Conservation (phyloP, 2,888 invertebrate species). For the Teleiodes luculella region DNA sequence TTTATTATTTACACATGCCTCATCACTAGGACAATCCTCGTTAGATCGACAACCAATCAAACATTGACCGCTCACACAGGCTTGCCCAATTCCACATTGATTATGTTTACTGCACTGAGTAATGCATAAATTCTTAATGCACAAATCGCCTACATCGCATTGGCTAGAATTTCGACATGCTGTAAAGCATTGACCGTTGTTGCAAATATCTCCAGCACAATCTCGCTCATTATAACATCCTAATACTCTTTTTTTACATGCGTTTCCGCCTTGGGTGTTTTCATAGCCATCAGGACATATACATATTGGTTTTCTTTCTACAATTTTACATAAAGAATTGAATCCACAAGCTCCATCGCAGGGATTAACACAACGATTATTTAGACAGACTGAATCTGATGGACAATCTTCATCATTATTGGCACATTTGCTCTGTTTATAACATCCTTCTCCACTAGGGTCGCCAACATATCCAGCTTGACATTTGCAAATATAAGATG, state of each 20-base stretch:
- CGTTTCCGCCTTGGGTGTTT: slow-evolving; percentile 76
- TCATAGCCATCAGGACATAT: slow-evolving; percentile 87
- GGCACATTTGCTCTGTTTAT: slow-evolving; percentile 86
- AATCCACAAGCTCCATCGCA: slow-evolving; percentile 90
- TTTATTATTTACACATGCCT: slow-evolving; percentile 90
- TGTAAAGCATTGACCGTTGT: slow-evolving; percentile 89
- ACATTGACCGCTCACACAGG: slow-evolving; percentile 89
- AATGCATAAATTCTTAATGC: slow-evolving; percentile 87
- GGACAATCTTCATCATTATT: slow-evolving; percentile 88
- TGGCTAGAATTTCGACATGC: slow-evolving; percentile 88
- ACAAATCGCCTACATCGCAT: slow-evolving; percentile 88
- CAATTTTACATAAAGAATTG: slow-evolving; percentile 89
- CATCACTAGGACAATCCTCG: slow-evolving; percentile 85
- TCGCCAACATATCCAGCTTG: slow-evolving; percentile 88
- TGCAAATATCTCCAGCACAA: slow-evolving; percentile 88
- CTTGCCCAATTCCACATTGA: slow-evolving; percentile 88
- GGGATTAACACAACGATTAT: slow-evolving; percentile 86
- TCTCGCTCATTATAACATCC: slow-evolving; percentile 85
- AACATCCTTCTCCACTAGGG: slow-evolving; percentile 86
- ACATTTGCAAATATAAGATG: slow-evolving; percentile 88
- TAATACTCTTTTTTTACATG: slow-evolving; percentile 84
- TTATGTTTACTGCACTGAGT: slow-evolving; percentile 89
- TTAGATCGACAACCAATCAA: slow-evolving; percentile 90
- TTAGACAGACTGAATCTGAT: slow-evolving; percentile 83
- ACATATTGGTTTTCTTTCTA: slow-evolving; percentile 87